Evolutionary conservation across 2,113 vertebrate species (phyloP).

Genomic region (Grallaria varia): DNA sequence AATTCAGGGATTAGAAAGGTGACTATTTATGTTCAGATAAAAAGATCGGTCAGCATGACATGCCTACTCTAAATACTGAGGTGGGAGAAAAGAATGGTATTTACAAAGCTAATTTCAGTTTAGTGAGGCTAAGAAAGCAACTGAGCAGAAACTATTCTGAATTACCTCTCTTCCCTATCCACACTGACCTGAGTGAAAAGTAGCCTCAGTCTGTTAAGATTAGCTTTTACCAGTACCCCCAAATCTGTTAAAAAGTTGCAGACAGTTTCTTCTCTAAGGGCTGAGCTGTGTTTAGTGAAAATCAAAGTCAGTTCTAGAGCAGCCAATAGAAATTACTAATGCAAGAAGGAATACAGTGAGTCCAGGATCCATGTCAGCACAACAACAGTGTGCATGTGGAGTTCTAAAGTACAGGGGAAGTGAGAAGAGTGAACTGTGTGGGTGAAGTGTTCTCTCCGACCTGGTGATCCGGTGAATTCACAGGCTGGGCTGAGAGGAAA

Average conservation of each 20-base stretch:
- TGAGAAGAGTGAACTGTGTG: conserved; percentile 42
- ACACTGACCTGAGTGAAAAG: neutral
- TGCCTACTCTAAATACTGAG: neutral
- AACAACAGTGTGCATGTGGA: neutral
- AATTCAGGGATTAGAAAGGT: neutral
- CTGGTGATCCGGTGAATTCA: neutral
- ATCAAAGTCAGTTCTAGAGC: neutral
- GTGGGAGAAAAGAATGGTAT: neutral
- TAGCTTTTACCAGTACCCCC: neutral
- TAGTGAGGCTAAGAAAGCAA: neutral
- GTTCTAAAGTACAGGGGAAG: neutral
- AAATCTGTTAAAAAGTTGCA: neutral
- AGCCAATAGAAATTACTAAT: neutral
- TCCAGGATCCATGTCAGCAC: neutral
- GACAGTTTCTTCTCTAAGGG: neutral
- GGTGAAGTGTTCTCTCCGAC: neutral
- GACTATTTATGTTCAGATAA: neutral
- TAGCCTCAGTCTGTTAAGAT: neutral
- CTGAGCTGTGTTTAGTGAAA: neutral
- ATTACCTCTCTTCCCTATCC: neutral
- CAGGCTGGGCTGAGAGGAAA: neutral
- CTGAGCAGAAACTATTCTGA: neutral
- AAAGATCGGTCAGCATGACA: neutral
- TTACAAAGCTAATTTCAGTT: neutral
- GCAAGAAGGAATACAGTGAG: neutral